Evolutionary conservation across 2,797 vertebrate species (phyloP), one percentile per base, ranked within the genome.

Genomic region (Pogoniulus pusillus): DNA sequence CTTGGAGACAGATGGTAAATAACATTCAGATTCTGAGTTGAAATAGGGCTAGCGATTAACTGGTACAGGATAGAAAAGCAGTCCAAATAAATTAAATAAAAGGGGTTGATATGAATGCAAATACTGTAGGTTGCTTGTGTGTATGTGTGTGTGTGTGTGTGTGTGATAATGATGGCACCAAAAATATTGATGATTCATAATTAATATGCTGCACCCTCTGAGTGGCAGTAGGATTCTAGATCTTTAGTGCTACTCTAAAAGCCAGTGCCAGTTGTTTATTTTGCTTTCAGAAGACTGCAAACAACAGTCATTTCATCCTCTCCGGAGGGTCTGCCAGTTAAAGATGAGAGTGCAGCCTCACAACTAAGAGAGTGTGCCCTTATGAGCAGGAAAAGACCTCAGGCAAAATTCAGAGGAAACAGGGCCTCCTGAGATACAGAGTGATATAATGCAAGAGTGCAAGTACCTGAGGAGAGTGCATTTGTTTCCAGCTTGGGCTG

Each of bases 1-100:
- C 96, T 95, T 96, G 82, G 96, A 98, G 97, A 97, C 97, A 98
- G 97, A 98, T 98, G 97, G 97, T 97, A 98, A 97, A 98, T 97
- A 97, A 97, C 97, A 97, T 97, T 97, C 97, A 97, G 92, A 97
- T 96, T 97, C 95, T 94, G 96, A 97, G 95, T 97, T 96, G 97
- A 97, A 97, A 97, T 94, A 97, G 94, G 94, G 95, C 94, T 96
- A 96, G 96, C 90, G 93, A 97, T 97, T 97, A 97, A 96, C 97
- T 96, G 93, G 95, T 96, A 88, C 71, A 95, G 91, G 96, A 97
- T 94, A 93, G 91, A 97, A 96, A 97, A 96, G 91, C 94, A 95
- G 86, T 95, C 95, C 94, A 97, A 96, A 96, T 96, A 97, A 91
- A 95, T 96, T 91, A 96, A 97, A 97, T 96, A 96, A 97, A 97